Evolutionary conservation across 1,140 invertebrate species (phyloP), one percentile per base, ranked within the genome.

Genomic region (Antheraea pernyi): DNA sequence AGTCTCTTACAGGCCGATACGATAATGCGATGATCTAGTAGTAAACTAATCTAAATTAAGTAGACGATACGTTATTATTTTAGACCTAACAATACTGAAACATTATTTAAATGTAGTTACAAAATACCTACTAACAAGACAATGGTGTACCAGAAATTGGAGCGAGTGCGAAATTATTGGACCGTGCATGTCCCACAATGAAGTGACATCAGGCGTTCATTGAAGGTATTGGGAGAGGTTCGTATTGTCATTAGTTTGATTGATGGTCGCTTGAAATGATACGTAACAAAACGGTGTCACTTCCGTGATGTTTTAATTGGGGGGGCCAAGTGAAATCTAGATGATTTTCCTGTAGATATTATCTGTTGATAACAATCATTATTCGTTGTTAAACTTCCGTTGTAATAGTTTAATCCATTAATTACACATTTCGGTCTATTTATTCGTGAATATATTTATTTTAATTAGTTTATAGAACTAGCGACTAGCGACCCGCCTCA

Each of bases 91-190:
- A 30, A 30, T 30, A 30, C 22, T 30, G 22, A 30, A 30, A 30
- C 19, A 19, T 61, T 61, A 61, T 61, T 19, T 61, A 7, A 11
- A 61, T 61, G 16, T 22, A 61, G 5, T 61, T 22, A 19, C 9
- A 61, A 11, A 19, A 22, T 22, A 61, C 30, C n/a, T 22, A 22
- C 19, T 37, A n/a, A 37, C 37, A 63, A n/a, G 19, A 63, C 30
- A 63, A 63, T 37, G 37, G 37, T 18, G 30, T 30, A 37, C 61
- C 61, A 63, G 61, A 48, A 65, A 48, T 19, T 22, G 18, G n/a
- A 65, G 48, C 64, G 16, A 65, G 64, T 65, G 64, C 64, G 64
- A 65, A 63, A 65, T 65, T 65, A 65, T 65, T 65, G 42, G 64
- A 65, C 64, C 64, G 64, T 65, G 64, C 16, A 53, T 53, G 46